Conservation (phyloP, 2,888 invertebrate species). For the Adelphocoris suturalis region DNA sequence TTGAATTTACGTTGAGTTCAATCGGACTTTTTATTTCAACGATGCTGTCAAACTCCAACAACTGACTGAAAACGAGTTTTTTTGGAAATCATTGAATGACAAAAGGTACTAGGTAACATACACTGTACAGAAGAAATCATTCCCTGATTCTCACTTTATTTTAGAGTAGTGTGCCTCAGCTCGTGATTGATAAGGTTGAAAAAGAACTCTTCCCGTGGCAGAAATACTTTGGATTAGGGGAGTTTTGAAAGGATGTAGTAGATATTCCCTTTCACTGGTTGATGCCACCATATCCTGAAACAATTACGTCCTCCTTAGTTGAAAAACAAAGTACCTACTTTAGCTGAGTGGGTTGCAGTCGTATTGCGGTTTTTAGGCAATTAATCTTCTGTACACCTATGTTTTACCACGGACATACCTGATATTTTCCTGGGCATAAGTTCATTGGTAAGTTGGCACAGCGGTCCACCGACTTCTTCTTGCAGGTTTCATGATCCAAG, state of each 20-base stretch:
- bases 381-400: no score
- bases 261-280: conserved; percentile 79
- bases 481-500: conserved; percentile 78
- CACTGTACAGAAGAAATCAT: neutral
- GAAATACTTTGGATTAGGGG: conserved; percentile 77
- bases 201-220: conserved; percentile 78
- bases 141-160: conserved; percentile 69
- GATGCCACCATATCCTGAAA: conserved; percentile 79
- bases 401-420: conserved; percentile 76
- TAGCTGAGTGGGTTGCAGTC: no score
- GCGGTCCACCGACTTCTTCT: conserved; percentile 57
- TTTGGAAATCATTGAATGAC: neutral
- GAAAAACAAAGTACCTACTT: no score
- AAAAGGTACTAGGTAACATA: neutral
- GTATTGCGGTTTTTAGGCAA: no score
- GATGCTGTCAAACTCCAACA: conserved; percentile 61
- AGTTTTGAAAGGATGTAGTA: conserved; percentile 76
- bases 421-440: conserved; percentile 78
- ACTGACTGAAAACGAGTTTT: conserved; percentile 68
- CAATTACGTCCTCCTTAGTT: neutral
- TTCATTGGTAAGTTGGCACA: conserved; percentile 78
- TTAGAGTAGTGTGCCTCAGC: conserved; percentile 79
- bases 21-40: neutral
- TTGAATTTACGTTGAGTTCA: conserved; percentile 48
- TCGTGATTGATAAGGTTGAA: conserved; percentile 79